Percentiles rank a stretch among this genome's conserved stretches.
phyloP scores from a whole-genome alignment of 2,888 invertebrate species.

The Liopterus haemorrhoidalis region DNA sequence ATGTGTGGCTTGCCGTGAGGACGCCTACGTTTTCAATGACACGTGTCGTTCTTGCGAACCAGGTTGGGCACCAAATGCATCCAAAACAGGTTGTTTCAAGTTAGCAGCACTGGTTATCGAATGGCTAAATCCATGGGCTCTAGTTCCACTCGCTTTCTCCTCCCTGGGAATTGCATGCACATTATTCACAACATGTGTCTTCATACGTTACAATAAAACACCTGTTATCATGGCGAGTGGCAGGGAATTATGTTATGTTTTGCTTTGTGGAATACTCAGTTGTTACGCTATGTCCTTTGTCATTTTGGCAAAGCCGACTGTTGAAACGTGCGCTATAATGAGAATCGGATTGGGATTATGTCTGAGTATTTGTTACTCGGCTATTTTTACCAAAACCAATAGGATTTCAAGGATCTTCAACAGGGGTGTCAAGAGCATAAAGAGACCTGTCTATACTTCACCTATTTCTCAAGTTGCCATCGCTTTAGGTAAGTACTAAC shows the following conservation, averaged over 20 bases:
- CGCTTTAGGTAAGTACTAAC: constrained; percentile 51
- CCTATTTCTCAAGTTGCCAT: constrained; percentile 70
- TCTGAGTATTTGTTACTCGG: constrained; percentile 67
- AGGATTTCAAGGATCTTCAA: constrained; percentile 68
- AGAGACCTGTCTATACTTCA: constrained; percentile 67
- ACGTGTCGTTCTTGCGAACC: constrained; percentile 54
- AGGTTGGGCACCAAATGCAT: constrained; percentile 50
- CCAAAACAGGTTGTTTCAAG: constrained; percentile 51
- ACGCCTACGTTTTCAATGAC: constrained; percentile 56
- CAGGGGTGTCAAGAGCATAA: constrained; percentile 62
- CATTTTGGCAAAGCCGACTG: constrained; percentile 61
- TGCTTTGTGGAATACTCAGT: constrained; percentile 62
- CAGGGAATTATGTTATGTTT: constrained; percentile 68
- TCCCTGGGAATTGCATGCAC: constrained; percentile 57
- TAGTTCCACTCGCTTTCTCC: constrained; percentile 58
- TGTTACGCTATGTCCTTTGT: constrained; percentile 64
- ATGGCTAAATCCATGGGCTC: constrained; percentile 60
- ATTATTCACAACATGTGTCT: constrained; percentile 57
- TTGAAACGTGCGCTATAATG: constrained; percentile 58
- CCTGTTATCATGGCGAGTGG: constrained; percentile 75
- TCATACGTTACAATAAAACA: constrained; percentile 52
- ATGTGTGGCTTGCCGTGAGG: constrained; percentile 60
- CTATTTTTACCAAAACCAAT: constrained; percentile 70
- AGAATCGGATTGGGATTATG: constrained; percentile 65
- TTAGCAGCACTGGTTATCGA: constrained; percentile 55